phyloP scores from a whole-genome alignment of 1,140 invertebrate species.

The Pseudomyrmex concolor region DNA sequence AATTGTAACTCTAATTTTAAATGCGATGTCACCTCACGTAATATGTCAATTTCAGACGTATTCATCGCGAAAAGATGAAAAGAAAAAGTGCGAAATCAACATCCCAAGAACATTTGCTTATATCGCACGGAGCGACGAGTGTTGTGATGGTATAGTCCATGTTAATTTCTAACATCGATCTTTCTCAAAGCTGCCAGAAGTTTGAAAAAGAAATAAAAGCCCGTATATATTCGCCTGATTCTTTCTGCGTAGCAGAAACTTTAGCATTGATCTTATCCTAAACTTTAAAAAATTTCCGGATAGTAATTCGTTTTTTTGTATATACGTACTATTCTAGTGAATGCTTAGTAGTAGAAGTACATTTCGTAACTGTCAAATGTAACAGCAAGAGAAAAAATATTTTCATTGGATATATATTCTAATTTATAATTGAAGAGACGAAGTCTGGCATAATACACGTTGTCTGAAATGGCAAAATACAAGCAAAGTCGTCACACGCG shows the following conservation, averaged over 20 bases:
- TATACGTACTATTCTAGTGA: too few species aligned
- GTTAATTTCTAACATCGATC: slow-evolving; percentile 55
- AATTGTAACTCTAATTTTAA: neutral
- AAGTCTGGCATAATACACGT: too few species aligned
- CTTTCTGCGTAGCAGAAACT: neutral
- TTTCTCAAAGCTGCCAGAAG: neutral
- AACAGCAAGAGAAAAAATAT: neutral
- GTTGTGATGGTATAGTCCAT: slow-evolving; percentile 27
- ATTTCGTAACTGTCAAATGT: too few species aligned
- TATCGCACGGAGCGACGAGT: slow-evolving; percentile 19
- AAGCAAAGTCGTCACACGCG: slow-evolving; percentile 27
- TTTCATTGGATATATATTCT: too few species aligned
- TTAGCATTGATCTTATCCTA: neutral
- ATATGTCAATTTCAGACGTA: neutral
- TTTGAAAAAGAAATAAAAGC: slow-evolving; percentile 49
- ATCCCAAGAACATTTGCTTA: slow-evolving; percentile 18
- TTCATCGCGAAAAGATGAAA: slow-evolving; percentile 2
- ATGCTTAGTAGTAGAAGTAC: too few species aligned
- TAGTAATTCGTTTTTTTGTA: too few species aligned
- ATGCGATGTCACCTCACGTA: neutral
- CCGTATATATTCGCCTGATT: slow-evolving; percentile 12
- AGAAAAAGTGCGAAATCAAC: neutral
- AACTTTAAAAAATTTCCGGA: too few species aligned
- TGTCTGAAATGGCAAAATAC: slow-evolving; percentile 5
- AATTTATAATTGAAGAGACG: too few species aligned